A percentile compares a stretch with the other conserved stretches of the same genome.
Conservation (phyloP, 2,113 vertebrate genomes). For the Butorides virescens region DNA sequence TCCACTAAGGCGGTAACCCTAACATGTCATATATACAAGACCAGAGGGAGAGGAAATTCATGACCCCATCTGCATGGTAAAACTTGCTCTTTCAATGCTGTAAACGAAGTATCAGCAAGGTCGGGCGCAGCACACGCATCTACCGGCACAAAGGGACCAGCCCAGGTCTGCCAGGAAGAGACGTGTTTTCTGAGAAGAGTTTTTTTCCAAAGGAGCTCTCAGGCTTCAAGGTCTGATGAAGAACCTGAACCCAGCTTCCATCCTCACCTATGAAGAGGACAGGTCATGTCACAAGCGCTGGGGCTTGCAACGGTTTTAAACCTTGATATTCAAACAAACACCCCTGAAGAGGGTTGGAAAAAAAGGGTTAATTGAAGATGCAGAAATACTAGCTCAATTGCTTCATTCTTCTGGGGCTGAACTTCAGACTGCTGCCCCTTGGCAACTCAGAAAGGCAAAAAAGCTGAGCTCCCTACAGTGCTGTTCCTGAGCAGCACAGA, state of each 20-base stretch:
- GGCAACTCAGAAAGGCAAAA: background rate
- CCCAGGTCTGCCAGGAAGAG: background rate
- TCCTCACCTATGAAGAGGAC: rapidly evolving
- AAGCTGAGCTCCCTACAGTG: no score
- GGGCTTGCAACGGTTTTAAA: background rate
- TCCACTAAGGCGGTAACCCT: background rate
- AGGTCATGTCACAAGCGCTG: background rate
- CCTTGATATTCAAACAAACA: background rate
- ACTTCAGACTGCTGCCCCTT: background rate
- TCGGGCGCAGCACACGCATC: background rate
- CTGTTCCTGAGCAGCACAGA: background rate
- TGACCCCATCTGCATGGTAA: background rate
- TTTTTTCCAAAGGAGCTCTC: background rate
- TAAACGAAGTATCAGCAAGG: background rate
- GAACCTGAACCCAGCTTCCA: background rate
- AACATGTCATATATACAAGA: background rate
- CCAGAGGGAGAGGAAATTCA: background rate
- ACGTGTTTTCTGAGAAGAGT: rapidly evolving
- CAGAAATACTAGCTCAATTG: background rate
- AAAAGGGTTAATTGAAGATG: background rate
- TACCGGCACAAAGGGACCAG: background rate
- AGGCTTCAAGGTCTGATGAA: background rate
- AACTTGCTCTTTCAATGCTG: background rate
- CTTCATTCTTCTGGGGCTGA: background rate
- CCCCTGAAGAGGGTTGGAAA: rapidly evolving